Base-by-base conservation (phyloP, 2,797 vertebrate species). In the Propithecus perrieri region DNA sequence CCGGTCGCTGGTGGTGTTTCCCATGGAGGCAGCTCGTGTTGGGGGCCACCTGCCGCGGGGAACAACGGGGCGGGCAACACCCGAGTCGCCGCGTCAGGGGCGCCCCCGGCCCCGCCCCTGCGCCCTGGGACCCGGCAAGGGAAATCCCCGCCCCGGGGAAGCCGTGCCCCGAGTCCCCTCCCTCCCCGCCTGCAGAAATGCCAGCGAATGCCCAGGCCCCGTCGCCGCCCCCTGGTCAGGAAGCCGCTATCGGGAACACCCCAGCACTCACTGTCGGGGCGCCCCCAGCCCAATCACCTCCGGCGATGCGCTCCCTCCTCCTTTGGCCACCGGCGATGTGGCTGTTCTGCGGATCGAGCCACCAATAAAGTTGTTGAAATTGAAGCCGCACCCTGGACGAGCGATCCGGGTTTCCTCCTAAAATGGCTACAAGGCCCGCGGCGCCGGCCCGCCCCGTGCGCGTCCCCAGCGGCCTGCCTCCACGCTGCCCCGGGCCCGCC, bases 1-100 rank as follows among this genome's bases (percentile, higher is more conserved):
- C 38, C 99, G 98, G 80, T 99, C 99, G 5, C 99, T 99, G 65
- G 98, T 97, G 83, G 99, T 99, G 98, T 99, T 99, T 13, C 99
- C 99, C 99, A 99, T 99, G 98, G 38, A 94, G 86, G 96, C 85
- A 50, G 97, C 93, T 24, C 72, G 30, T 28, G 46, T 33, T 26
- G 18, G 84, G 79, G 93, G 43, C 84, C 94, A 95, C 93, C 93
- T 95, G 96, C 80, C 15, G 83, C 33, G 63, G 65, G 50, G 84
- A 89, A 71, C 14, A 0, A 33, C 76, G 33, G 41, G 15, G 65
- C 75, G 59, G 90, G 85, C 71, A 74, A 87, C 85, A 81, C 95
- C 97, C 86, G 43, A 2, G 72, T 48, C 5, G 76, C 61, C 4
- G 90, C 88, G 97, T 96, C 96, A 93, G 71, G 55, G 81, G 35